A percentile compares a stretch with the other conserved stretches of the same genome.
phyloP scores from a whole-genome alignment of 1,140 invertebrate species.

The Gonatopus flavifemur region DNA sequence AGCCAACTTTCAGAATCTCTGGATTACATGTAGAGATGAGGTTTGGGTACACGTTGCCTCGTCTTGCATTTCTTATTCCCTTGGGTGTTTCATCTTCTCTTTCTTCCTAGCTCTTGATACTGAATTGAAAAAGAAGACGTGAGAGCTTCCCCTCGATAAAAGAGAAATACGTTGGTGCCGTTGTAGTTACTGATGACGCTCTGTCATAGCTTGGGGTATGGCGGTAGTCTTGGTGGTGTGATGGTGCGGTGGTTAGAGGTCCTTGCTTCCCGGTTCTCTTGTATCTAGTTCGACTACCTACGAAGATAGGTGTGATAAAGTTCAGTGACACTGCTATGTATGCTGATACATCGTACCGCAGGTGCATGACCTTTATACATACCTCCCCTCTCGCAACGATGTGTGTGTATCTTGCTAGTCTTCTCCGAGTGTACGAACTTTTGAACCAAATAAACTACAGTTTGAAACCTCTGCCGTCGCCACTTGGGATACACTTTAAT shows the following conservation, averaged over 20 bases:
- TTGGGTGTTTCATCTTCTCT: conserved; percentile 2
- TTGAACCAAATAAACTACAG: conserved; percentile 44
- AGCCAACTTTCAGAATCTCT: conserved; percentile 41
- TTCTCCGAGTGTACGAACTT: conserved; percentile 33
- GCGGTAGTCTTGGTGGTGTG: no score
- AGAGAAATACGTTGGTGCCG: conserved; percentile 9
- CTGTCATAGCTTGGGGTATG: background rate
- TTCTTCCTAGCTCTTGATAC: conserved; percentile 4
- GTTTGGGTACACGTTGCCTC: conserved; percentile 33
- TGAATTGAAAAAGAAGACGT: conserved; percentile 5
- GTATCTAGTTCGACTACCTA: no score
- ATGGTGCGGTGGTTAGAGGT: no score
- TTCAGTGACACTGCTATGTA: no score
- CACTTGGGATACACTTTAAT: conserved; percentile 34
- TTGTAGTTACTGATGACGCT: conserved; percentile 11
- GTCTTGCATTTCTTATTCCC: conserved; percentile 41
- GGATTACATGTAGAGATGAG: conserved; percentile 30
- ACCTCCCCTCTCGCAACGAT: conserved; percentile 2
- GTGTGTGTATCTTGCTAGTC: conserved; percentile 17
- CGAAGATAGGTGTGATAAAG: no score
- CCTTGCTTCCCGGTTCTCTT: no score
- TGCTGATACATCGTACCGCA: no score
- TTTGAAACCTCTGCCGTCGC: conserved; percentile 31
- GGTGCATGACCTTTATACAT: no score
- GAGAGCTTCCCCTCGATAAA: no score